Percentiles rank a stretch among this genome's conserved stretches.
These are phyloP conservation scores for Empidonax traillii DNA, from an alignment of 2,113 vertebrate species.

Conservation along the genomic window DNA sequence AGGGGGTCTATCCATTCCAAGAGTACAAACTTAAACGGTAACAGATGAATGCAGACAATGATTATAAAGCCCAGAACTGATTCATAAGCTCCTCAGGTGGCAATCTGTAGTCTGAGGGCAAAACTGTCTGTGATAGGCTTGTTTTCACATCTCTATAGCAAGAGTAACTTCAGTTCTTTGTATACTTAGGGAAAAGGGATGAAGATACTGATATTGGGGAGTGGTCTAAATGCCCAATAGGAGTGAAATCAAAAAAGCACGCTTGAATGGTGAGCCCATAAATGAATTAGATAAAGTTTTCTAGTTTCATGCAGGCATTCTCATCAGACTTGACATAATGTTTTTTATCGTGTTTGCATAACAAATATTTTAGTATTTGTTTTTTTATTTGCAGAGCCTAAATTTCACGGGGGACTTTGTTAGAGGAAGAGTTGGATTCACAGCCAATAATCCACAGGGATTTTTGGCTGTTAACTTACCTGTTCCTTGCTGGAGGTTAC, in stretches of 20 bases:
- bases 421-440: background rate
- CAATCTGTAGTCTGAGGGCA: background rate
- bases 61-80: background rate
- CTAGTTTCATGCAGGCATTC: background rate
- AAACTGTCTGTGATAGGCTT: background rate
- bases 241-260: background rate
- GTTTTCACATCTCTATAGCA: background rate
- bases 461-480: background rate
- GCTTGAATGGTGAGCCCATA: background rate
- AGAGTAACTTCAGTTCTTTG: background rate
- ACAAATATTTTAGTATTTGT: background rate
- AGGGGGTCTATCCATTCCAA: background rate
- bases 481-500: background rate
- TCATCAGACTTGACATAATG: background rate
- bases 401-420: background rate
- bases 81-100: background rate
- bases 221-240: background rate
- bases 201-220: background rate
- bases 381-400: background rate
- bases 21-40: conserved; percentile 3
- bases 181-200: background rate
- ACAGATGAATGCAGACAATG: background rate
- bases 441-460: background rate
- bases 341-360: background rate
- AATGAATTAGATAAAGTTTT: background rate